Conservation (phyloP, 2,113 vertebrate species). For the Mastomys natalensis region DNA sequence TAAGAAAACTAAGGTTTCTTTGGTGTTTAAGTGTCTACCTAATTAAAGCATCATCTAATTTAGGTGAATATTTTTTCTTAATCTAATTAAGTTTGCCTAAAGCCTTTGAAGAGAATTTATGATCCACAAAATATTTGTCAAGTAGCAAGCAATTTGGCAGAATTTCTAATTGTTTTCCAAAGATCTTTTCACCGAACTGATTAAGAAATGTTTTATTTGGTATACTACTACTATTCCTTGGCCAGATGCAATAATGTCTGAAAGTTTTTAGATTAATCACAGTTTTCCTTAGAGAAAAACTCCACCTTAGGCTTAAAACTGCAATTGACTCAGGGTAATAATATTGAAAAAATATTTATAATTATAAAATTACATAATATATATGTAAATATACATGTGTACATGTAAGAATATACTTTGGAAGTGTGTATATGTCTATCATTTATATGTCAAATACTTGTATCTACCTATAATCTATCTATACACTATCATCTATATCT, state of each 20-base stretch:
- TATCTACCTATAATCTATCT: neutral
- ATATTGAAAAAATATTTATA: neutral
- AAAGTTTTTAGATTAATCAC: conserved; percentile 45
- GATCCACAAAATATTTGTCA: conserved; percentile 62
- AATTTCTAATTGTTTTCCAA: conserved; percentile 72
- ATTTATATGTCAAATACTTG: neutral
- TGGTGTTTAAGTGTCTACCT: neutral
- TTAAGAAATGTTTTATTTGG: conserved; percentile 68
- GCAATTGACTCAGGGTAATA: neutral
- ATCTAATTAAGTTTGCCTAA: conserved; percentile 67
- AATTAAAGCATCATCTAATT: conserved; percentile 62
- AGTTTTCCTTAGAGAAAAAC: neutral
- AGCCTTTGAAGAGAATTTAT: conserved; percentile 65
- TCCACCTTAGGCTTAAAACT: conserved; percentile 9
- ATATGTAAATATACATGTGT: neutral
- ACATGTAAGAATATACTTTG: neutral
- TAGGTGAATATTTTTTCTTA: neutral
- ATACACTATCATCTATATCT: neutral
- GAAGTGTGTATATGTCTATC: neutral
- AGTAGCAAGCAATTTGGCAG: conserved; percentile 52
- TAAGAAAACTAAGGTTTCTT: conserved; percentile 55
- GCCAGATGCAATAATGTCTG: conserved; percentile 49
- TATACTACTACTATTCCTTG: neutral
- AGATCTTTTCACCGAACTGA: conserved; percentile 47
- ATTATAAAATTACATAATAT: neutral